phyloP scores from a whole-genome alignment of 2,113 vertebrate genomes.

The Peromyscus maniculatus region DNA sequence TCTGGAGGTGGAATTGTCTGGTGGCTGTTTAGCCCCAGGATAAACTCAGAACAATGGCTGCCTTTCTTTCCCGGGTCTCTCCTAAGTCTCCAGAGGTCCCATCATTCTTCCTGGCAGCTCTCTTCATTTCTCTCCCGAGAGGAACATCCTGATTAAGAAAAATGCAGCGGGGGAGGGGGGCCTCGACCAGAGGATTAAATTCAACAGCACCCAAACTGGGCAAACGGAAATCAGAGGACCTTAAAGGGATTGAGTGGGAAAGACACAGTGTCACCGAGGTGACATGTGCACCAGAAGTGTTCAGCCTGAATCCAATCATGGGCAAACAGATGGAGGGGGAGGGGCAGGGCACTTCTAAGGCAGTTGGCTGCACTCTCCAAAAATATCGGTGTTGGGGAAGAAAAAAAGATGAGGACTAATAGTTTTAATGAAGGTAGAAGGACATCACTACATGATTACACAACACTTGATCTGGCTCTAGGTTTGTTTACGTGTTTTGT shows the following conservation, averaged over 20 bases:
- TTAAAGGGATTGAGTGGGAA: not conserved
- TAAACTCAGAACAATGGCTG: not conserved
- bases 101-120: not conserved
- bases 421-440: conserved; percentile 11
- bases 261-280: not conserved
- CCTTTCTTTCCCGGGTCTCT: not conserved
- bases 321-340: not conserved
- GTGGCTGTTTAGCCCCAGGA: not conserved
- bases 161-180: not conserved
- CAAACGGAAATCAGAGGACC: not conserved
- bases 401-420: not conserved
- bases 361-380: not conserved
- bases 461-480: not conserved
- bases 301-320: not conserved
- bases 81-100: not conserved
- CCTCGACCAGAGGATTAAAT: conserved; percentile 7
- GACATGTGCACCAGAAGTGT: not conserved
- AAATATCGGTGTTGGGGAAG: conserved; percentile 19
- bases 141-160: not conserved
- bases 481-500: not conserved
- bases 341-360: not conserved
- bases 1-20: not conserved
- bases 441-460: not conserved
- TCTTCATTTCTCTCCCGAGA: not conserved
- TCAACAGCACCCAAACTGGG: conserved; percentile 11